Evolutionary conservation across 2,888 invertebrate species (phyloP).

Genomic region (Heliconius hortense): DNA sequence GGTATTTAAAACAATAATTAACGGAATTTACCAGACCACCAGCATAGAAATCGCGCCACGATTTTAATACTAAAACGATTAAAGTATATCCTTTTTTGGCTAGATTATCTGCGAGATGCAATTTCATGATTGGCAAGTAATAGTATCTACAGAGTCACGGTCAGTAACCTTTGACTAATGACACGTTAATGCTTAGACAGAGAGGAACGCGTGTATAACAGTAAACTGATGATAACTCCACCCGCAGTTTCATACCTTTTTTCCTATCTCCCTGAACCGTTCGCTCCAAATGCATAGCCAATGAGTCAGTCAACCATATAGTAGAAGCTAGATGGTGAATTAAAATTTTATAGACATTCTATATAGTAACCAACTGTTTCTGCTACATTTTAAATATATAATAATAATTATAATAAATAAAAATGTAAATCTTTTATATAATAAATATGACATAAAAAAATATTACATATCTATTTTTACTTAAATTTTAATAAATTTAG

Average conservation of each 20-base stretch:
- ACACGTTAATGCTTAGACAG: conserved; percentile 73
- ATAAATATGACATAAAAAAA: too few relatives aligned
- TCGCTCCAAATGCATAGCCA: conserved; percentile 75
- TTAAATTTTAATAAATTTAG: too few relatives aligned
- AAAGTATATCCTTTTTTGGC: neutral
- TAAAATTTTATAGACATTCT: conserved; percentile 15
- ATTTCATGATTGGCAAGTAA: conserved; percentile 44
- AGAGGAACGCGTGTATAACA: conserved; percentile 69
- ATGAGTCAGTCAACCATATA: conserved; percentile 75
- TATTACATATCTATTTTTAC: too few relatives aligned
- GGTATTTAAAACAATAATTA: neutral
- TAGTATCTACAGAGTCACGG: conserved; percentile 56
- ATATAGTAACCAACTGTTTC: neutral
- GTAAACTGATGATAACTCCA: conserved; percentile 77
- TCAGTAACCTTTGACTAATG: conserved; percentile 78
- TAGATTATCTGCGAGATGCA: conserved; percentile 2
- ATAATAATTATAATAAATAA: too few relatives aligned
- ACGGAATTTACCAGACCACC: neutral
- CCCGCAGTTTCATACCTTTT: conserved; percentile 72
- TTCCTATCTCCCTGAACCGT: conserved; percentile 74
- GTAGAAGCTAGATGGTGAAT: conserved; percentile 15
- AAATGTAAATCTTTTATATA: too few relatives aligned
- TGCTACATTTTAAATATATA: neutral
- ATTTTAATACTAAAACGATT: neutral
- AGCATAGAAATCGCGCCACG: neutral